Evolutionary conservation across 2,113 vertebrate genomes (phyloP), one percentile per base, ranked within the genome.

Genomic region (Pachypanchax playfairii): DNA sequence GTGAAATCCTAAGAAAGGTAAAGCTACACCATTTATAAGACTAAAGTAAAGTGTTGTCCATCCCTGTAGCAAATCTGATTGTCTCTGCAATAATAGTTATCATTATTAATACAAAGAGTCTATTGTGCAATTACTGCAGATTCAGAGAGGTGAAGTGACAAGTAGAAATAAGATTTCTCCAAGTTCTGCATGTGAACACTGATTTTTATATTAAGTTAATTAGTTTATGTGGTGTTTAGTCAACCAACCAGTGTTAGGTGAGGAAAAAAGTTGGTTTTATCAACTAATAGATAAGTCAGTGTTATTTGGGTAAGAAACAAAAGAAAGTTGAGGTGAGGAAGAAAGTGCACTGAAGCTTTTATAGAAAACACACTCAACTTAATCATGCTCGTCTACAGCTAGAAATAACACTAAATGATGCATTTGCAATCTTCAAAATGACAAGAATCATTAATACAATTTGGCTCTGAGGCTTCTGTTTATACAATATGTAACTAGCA

Each of bases 401-500:
- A 78, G 18, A 73, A 83, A 79, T 69, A 80, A 86, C 71, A 82
- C 56, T 33, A 70, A 47, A 69, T 50, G 36, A 60, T 77, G 65
- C 65, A 66, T 80, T 42, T 57, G 61, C 68, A 77, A 70, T 67
- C 48, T 68, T 77, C 44, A 77, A 83, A 69, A 77, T 26, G 70
- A 79, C 60, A 73, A 46, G n/a, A n/a, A 87, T 65, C 82, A 83
- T 79, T 83, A 89, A 91, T 86, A 82, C 83, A 86, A 82, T 81
- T 84, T 87, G 88, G 85, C 88, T 88, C 75, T 57, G 73, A 76
- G 26, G 52, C 61, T 71, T 75, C 52, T 56, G 52, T 74, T 72
- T 70, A 72, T 73, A 84, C 58, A 88, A 85, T 79, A 81, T 87
- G 76, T 85, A 85, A 86, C 75, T 88, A 90, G 88, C 88, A 90